These are phyloP conservation scores for Beroe forskalii DNA, from an alignment of 37 sponge, comb jelly and placozoan species.

Conservation along the genomic window DNA sequence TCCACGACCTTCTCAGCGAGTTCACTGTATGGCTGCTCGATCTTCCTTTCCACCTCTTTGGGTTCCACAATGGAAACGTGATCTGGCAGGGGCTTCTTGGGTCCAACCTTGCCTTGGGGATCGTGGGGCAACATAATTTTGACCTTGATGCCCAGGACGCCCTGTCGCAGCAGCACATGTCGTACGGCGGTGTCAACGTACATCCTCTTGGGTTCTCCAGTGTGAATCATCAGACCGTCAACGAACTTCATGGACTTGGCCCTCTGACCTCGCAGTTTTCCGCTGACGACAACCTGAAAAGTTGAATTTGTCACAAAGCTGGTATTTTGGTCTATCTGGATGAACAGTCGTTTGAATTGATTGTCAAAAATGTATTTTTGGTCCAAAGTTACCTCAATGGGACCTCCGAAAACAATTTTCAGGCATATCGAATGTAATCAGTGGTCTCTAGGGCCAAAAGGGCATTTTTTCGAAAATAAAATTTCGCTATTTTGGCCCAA, in stretches of 20 bases:
- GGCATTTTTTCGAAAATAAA: too few species aligned
- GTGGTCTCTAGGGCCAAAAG: too few species aligned
- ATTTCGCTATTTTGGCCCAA: too few species aligned
- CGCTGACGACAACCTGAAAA: conserved; percentile 80
- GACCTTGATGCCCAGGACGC: conserved; percentile 98
- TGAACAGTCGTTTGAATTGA: too few species aligned
- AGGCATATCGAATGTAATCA: too few species aligned
- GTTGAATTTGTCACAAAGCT: too few species aligned
- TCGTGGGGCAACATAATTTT: conserved; percentile 99
- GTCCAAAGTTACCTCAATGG: too few species aligned
- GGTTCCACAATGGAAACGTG: conserved; percentile 90
- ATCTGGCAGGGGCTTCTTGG: conserved; percentile 94
- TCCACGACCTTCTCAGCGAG: not conserved
- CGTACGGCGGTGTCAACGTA: conserved; percentile 96
- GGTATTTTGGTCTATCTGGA: too few species aligned
- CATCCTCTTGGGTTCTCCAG: conserved; percentile 84
- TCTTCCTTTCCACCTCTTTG: conserved; percentile 73
- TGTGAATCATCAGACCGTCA: conserved; percentile 98
- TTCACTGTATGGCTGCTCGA: conserved; percentile 35
- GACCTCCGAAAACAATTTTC: too few species aligned
- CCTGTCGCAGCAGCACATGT: conserved; percentile 95
- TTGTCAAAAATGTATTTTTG: too few species aligned
- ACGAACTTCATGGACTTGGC: conserved; percentile 99
- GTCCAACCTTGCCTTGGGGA: conserved; percentile 91
- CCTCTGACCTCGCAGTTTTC: conserved; percentile 95